Percentiles rank a stretch among this genome's conserved stretches.
Evolutionary conservation across 1,140 invertebrate species (phyloP).

Genomic region (Drosophila repleta): DNA sequence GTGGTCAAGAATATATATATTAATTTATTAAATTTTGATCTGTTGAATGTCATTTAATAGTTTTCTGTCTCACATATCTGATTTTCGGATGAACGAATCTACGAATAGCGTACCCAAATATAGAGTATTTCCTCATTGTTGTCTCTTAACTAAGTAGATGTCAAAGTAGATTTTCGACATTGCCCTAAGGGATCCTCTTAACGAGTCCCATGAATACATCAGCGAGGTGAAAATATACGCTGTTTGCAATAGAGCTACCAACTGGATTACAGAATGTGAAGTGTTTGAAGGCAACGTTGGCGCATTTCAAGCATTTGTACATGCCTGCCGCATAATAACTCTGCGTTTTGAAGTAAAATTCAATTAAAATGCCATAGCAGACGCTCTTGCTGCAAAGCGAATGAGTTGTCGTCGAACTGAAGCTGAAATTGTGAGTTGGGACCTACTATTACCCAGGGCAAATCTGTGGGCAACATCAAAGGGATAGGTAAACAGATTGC

Average conservation of each 20-base stretch:
- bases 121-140: not conserved
- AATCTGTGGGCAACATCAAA: conserved; percentile 61
- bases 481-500: conserved; percentile 67
- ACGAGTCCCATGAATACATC: too few relatives aligned
- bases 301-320: conserved; percentile 29
- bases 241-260: not conserved
- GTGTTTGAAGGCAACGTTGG: not conserved
- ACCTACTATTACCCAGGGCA: conserved; percentile 13
- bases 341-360: conserved; percentile 57
- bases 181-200: too few relatives aligned
- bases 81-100: too few relatives aligned
- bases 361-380: conserved; percentile 52
- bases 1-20: too few relatives aligned
- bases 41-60: too few relatives aligned
- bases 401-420: conserved; percentile 52
- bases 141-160: too few relatives aligned
- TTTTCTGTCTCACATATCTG: too few relatives aligned
- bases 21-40: too few relatives aligned
- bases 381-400: conserved; percentile 57
- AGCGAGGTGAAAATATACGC: too few relatives aligned
- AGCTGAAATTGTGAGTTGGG: not conserved
- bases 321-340: conserved; percentile 42
- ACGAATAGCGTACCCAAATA: too few relatives aligned
- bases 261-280: too few relatives aligned
- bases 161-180: too few relatives aligned